phyloP scores from a whole-genome alignment of 2,888 invertebrate genomes.

The Andrena praecox region DNA sequence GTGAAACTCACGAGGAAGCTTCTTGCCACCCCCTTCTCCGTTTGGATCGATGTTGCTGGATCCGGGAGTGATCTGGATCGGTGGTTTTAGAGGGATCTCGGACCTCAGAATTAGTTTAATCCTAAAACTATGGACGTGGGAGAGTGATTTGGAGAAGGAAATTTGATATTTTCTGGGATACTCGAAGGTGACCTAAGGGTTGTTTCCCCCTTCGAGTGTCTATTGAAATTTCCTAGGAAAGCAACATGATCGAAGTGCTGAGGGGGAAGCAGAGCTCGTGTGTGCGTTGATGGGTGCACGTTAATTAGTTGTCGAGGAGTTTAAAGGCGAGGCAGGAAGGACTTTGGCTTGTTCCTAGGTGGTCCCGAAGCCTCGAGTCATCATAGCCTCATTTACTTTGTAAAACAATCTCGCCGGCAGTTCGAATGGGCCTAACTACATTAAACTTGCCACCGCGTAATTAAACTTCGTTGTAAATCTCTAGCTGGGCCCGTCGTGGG shows the following conservation, averaged over 20 bases:
- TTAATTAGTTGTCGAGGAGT: slow-evolving; percentile 78
- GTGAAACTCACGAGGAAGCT: slow-evolving; percentile 60
- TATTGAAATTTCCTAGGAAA: background rate
- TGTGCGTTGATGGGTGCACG: slow-evolving; percentile 70
- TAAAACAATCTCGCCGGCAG: slow-evolving; percentile 82
- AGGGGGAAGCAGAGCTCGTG: slow-evolving; percentile 18
- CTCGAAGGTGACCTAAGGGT: no score
- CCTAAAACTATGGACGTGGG: no score
- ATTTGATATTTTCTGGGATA: no score
- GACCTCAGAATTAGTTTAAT: no score
- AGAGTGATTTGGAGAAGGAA: no score
- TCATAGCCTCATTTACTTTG: slow-evolving; percentile 84
- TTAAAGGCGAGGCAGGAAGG: slow-evolving; percentile 68
- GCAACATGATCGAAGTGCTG: slow-evolving; percentile 9
- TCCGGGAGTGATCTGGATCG: slow-evolving; percentile 16
- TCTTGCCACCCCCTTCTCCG: slow-evolving; percentile 32
- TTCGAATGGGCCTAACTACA: slow-evolving; percentile 80
- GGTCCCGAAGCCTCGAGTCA: slow-evolving; percentile 82
- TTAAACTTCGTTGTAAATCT: slow-evolving; percentile 79
- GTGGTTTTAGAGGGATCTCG: background rate
- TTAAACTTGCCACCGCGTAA: slow-evolving; percentile 82
- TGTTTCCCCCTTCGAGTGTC: no score
- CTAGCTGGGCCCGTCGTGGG: slow-evolving; percentile 51
- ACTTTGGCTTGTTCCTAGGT: slow-evolving; percentile 76
- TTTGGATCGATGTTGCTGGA: background rate